phyloP scores from a whole-genome alignment of 2,113 vertebrate species.

The Emydura subglobosa region DNA sequence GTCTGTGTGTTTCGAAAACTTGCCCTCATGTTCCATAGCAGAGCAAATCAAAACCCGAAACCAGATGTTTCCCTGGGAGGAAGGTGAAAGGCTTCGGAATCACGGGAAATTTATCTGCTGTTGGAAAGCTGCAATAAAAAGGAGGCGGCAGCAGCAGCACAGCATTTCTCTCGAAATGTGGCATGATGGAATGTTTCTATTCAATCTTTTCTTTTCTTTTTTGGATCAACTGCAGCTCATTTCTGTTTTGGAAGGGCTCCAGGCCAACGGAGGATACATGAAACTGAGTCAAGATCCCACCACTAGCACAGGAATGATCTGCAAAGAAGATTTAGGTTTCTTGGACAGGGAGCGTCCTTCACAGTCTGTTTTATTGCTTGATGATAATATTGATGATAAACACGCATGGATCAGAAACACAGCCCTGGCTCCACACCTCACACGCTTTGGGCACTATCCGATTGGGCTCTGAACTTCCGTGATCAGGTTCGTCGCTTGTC shows the following conservation, averaged over 20 bases:
- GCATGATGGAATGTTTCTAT: not conserved
- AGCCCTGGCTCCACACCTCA: not conserved
- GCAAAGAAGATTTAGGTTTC: not conserved
- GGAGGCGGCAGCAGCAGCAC: not conserved
- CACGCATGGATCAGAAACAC: not conserved
- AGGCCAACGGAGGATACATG: not conserved
- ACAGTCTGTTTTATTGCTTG: not conserved
- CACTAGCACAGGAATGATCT: not conserved
- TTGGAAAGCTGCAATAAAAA: not conserved
- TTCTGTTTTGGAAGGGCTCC: not conserved
- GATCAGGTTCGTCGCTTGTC: not conserved
- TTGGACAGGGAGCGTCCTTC: not conserved
- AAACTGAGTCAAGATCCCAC: not conserved
- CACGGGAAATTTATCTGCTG: not conserved
- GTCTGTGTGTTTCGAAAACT: not conserved
- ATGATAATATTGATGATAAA: not conserved
- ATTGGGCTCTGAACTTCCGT: not conserved
- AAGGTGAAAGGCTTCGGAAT: not conserved
- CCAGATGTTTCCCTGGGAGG: slow-evolving; percentile 4
- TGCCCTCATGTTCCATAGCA: accelerated
- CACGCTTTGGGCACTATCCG: not conserved
- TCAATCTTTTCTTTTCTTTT: not conserved
- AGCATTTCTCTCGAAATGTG: not conserved
- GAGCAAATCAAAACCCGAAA: not conserved
- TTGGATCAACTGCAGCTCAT: not conserved